A percentile compares a stretch with the other conserved stretches of the same genome.
Conservation (phyloP, 2,888 invertebrate genomes). For the Thymelicus sylvestris region DNA sequence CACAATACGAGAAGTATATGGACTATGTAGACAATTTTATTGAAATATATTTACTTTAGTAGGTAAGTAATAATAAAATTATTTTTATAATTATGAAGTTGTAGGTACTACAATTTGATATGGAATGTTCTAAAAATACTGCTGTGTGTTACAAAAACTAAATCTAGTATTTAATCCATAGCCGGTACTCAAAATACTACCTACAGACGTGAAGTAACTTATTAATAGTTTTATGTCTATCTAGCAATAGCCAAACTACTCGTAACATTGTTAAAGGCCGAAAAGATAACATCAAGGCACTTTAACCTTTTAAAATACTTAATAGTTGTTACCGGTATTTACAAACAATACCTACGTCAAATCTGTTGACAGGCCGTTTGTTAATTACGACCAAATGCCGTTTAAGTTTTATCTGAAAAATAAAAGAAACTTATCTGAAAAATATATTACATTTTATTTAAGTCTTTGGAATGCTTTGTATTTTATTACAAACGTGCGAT, state of each 20-base stretch:
- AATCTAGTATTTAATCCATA: too few species aligned
- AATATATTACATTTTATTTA: not conserved
- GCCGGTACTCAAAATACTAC: not conserved
- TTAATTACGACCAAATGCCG: not conserved
- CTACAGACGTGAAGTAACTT: not conserved
- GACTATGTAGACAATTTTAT: slow-evolving; percentile 1
- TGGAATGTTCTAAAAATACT: slow-evolving; percentile 2
- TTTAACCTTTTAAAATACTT: not conserved
- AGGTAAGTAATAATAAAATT: not conserved
- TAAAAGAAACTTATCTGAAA: not conserved
- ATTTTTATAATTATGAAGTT: too few species aligned
- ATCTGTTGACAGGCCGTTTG: not conserved
- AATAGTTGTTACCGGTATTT: not conserved
- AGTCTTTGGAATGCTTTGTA: slow-evolving; percentile 4
- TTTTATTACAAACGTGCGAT: not conserved
- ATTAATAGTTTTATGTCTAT: not conserved
- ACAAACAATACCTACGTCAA: not conserved
- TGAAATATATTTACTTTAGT: not conserved
- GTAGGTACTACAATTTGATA: not conserved
- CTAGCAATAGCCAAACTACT: not conserved
- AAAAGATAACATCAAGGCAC: not conserved
- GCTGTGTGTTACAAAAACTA: not conserved
- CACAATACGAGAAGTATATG: slow-evolving; percentile 26
- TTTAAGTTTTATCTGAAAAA: too few species aligned
- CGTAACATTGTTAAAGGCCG: not conserved